phyloP scores from a whole-genome alignment of 2,797 vertebrate species.

The Eurystomus glaucurus region DNA sequence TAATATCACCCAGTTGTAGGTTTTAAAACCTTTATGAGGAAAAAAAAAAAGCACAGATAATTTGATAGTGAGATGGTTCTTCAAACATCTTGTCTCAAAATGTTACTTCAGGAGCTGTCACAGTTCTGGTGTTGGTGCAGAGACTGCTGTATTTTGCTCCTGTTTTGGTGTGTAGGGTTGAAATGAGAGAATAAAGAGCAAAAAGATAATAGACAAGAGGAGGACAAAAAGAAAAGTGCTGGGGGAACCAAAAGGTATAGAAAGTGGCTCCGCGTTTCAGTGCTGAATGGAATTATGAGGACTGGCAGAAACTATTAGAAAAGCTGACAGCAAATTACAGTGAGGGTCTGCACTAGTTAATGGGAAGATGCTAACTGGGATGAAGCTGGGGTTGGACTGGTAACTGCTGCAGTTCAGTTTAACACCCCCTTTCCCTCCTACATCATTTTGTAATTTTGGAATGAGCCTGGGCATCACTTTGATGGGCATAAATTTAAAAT shows the following conservation, averaged over 20 bases:
- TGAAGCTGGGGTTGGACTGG: neutral
- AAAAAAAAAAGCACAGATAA: neutral
- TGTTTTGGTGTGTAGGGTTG: neutral
- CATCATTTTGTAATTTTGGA: neutral
- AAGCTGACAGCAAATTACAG: neutral
- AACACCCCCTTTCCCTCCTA: neutral
- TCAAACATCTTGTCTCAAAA: neutral
- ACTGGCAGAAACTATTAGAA: neutral
- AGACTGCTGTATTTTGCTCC: neutral
- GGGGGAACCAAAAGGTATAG: neutral
- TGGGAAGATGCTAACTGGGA: neutral
- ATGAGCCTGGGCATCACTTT: neutral
- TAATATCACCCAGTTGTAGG: neutral
- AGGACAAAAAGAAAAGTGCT: neutral
- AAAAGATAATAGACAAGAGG: neutral
- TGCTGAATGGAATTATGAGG: neutral
- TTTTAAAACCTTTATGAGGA: neutral
- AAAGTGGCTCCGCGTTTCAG: fast-evolving
- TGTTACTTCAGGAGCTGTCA: neutral
- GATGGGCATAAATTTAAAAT: neutral
- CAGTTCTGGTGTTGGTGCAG: neutral
- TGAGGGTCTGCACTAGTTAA: neutral
- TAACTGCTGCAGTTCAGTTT: neutral
- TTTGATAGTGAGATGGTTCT: neutral
- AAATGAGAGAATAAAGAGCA: neutral